Evolutionary conservation across 2,113 vertebrate species (phyloP), one percentile per base, ranked within the genome.

Genomic region (Nerophis ophidion): DNA sequence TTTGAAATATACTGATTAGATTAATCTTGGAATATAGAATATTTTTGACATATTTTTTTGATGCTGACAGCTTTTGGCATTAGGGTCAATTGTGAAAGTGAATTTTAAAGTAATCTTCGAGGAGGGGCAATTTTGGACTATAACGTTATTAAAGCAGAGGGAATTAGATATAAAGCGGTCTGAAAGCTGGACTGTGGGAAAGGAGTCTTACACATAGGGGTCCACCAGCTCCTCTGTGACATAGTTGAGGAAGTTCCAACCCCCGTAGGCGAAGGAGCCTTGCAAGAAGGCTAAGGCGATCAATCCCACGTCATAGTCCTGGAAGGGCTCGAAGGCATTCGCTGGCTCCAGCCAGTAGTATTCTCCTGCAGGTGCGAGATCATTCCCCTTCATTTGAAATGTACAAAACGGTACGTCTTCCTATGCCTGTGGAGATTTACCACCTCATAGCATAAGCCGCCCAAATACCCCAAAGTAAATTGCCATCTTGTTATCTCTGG

Each of bases 231-330:
- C 94, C 72, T 96, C 94, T 1, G 94, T 96, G 76, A 96, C 94
- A 42, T 96, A 96, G 90, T 96, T 96, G 60, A 96, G 92, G 79
- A 96, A 96, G 80, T 96, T 96, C 94, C 94, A 96, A 35, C 94
- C 94, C 47, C 93, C 94, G 0, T 96, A 96, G 63, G 94, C 94
- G 10, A 96, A 96, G 45, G 94, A 96, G 48, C 94, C 94, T 72
- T 96, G 94, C 46, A 96, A 88, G 75, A 96, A 96, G 6, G 94
- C 90, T 67, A 96, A 81, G 0, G 94, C 94, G 12, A 96, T 88
- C 70, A 93, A 84, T 26, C 94, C 94, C 14, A 95, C 90, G 36
- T 93, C 84, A 0, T 93, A 93, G 5, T 94, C 89, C 79, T 92
- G 90, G 86, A 94, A 95, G 49, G 89, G 90, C 74, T 93, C 90